Conservation (phyloP, 2,797 vertebrate genomes). For the Zenarchopterus dispar region DNA sequence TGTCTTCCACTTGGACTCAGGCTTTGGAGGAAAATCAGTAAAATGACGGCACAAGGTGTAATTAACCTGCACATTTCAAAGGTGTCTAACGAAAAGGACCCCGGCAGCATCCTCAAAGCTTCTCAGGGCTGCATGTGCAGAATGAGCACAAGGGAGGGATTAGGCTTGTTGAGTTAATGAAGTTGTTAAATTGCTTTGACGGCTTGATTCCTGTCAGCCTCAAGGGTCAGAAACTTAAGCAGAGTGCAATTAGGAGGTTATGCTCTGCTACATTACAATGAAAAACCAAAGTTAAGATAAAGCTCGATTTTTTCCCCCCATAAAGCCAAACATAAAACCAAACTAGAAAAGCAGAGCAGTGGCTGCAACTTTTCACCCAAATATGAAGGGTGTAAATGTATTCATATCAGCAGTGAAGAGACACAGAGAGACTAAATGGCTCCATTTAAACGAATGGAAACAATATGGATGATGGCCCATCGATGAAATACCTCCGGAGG, state of each 20-base stretch:
- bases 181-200: constrained; percentile 39
- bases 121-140: constrained; percentile 13
- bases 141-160: constrained; percentile 67
- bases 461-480: neutral
- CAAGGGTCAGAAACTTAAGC: constrained; percentile 13
- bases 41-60: constrained; percentile 37
- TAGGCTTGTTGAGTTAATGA: constrained; percentile 72
- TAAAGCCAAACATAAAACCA: neutral
- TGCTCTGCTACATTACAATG: neutral
- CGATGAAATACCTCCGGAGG: neutral
- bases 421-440: neutral
- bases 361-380: constrained; percentile 4
- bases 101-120: constrained; percentile 32
- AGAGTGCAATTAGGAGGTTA: constrained; percentile 14
- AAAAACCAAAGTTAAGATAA: neutral
- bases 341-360: neutral
- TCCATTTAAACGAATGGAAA: neutral
- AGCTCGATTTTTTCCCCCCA: neutral
- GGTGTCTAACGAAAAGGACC: constrained; percentile 38
- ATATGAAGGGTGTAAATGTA: neutral
- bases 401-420: neutral
- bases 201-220: constrained; percentile 33
- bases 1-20: constrained; percentile 4
- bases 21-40: constrained; percentile 21
- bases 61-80: constrained; percentile 70